Base-by-base conservation (phyloP, 1,140 invertebrate genomes). In the Calliopsis andreniformis region DNA sequence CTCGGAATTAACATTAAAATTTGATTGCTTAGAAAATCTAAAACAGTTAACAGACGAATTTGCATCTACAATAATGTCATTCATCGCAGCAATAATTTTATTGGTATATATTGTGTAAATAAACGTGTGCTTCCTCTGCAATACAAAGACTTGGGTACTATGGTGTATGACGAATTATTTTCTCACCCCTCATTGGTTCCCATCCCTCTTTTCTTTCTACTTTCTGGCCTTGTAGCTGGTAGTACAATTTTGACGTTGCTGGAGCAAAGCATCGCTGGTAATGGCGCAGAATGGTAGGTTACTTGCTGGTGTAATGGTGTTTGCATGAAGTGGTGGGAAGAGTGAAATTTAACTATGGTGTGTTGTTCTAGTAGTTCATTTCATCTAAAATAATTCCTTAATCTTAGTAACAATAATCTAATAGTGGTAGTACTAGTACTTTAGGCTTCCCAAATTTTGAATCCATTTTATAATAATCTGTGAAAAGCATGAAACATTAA, bases 71-170 rank as follows among this genome's bases (percentile, higher is more conserved):
- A 68, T 25, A 75, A 16, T 45, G 58, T 56, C 70, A 35, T 30
- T 66, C 25, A 51, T 63, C 43, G 80, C 76, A 83, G 78, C 86
- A 80, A 71, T 77, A 77, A 85, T 72, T 79, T 39, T 76, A 84
- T 79, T 86, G 81, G 3, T 39, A 88, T 88, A 86, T 90, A 83
- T 70, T 87, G 83, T 91, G 89, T 91, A 91, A 91, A 91, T 91
- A 91, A 91, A 91, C 53, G 84, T 90, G 87, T 90, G 90, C 89
- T 91, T 91, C 84, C 86, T 91, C 84, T 89, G 86, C 75, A 88
- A 87, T 79, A 82, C 69, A 84, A 84, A 83, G 80, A 86, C 75
- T 86, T 89, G 67, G 83, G 86, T 84, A 76, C 59, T 78, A 83
- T 83, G 86, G 86, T 89, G 78, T 88, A 39, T 10, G 83, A 86